Evolutionary conservation across 2,797 vertebrate genomes (phyloP), one percentile per base, ranked within the genome.

Genomic region (Notoglanidium macrostoma): DNA sequence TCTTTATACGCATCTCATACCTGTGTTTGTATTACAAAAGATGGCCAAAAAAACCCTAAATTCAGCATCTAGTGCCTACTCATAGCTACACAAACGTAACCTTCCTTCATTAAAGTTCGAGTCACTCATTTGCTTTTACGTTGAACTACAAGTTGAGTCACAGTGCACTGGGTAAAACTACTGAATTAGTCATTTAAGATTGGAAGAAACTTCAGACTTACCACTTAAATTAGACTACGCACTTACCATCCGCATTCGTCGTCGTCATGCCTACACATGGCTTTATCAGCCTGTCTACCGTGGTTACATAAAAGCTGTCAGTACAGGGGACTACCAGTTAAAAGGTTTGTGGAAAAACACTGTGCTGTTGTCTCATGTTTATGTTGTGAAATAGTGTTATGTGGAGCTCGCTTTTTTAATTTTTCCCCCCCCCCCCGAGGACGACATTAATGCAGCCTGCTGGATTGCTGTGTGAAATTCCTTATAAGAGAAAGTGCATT

Each of bases 401-500:
- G 2, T 54, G 44, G 73, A 70, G 70, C 83, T 61, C n/a, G 55
- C 61, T 65, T 65, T 80, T 81, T 84, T n/a, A n/a, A n/a, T n/a
- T n/a, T n/a, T n/a, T n/a, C 35, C 35, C 35, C 35, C 35, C 2
- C 35, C 35, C 35, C 61, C 74, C 73, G 84, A 29, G 57, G 15
- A 1, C 11, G 57, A 61, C 23, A 78, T 74, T 68, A 87, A 80
- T 32, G 61, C 70, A 70, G 46, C 57, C 67, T 57, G 68, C 9
- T 15, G 46, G 49, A 15, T 61, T 40, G 59, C 81, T n/a, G 78
- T 70, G 21, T 40, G 44, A 86, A 61, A 77, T 35, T 78, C 61
- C 68, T 82, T 72, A 49, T 23, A 68, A 73, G 61, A 86, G 84
- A 89, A 86, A 89, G 85, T 85, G 79, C 88, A 77, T n/a, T 81